Evolutionary conservation across 2,888 invertebrate genomes (phyloP), one percentile per base, ranked within the genome.

Genomic region (Phania funesta): DNA sequence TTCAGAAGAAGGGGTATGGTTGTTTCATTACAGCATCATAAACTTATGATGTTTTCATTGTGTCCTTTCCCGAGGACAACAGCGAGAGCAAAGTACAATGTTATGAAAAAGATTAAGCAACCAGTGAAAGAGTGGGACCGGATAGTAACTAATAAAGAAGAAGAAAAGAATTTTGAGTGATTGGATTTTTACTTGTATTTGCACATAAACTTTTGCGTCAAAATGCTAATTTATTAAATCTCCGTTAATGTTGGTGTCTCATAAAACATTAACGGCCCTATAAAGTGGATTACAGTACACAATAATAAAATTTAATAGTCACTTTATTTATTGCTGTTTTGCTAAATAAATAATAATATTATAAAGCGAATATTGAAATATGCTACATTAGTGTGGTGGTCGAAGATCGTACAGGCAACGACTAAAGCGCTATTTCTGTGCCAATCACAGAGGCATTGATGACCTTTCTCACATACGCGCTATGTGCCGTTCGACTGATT

Each of bases 11-110:
- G 41, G 6, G 9, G 16, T 5, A 44, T n/a, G 18, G 29, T 73
- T 62, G 46, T 38, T 38, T 71, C 67, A 48, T 68, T 67, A 73
- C 44, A 73, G 68, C 73, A 73, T 75, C 58, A 71, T 54, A 84
- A 68, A 64, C 81, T 81, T 81, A 80, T 83, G 83, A 78, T 75
- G 62, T 78, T 80, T 78, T 62, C 71, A 78, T 74, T 75, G 71
- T 79, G 52, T 68, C 70, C n/a, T 70, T 77, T 71, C 35, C 8
- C n/a, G 50, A 35, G 20, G 13, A 54, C 46, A 70, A 54, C 64
- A 41, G 26, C 20, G 56, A 60, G 20, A 50, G 24, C 54, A 46
- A 56, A 48, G 16, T 24, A 16, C n/a, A 62, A 41, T 11, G 67
- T n/a, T 3, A 26, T n/a, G 54, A 64, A 52, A 22, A 77, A 64